These are phyloP conservation scores for Ptycholaimellus sp. DNA, from an alignment of 2,888 invertebrate genomes.

Conservation along the genomic window DNA sequence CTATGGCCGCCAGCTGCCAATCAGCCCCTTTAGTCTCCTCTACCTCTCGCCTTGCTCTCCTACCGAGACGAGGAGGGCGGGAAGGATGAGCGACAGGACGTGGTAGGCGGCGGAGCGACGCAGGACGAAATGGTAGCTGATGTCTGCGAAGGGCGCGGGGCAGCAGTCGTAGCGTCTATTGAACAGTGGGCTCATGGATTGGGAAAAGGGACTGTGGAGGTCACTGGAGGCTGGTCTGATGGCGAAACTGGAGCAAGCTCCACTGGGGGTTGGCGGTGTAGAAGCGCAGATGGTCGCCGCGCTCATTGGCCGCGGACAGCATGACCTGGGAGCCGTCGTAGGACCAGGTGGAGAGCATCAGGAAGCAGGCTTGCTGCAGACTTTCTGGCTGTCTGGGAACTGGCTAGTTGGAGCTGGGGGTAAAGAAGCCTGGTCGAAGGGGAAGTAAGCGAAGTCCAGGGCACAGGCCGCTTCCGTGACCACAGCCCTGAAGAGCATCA, in stretches of 20 bases:
- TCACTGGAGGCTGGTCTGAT: too few species aligned
- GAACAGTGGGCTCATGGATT: too few species aligned
- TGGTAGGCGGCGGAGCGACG: constrained; percentile 23
- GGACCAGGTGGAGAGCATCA: constrained; percentile 23
- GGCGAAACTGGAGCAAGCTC: constrained; percentile 1
- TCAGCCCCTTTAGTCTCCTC: too few species aligned
- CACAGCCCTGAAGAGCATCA: constrained; percentile 12
- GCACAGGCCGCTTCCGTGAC: constrained; percentile 22
- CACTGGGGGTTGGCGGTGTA: constrained; percentile 4
- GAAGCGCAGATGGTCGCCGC: constrained; percentile 8
- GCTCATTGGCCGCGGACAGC: constrained; percentile 13
- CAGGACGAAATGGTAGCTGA: constrained; percentile 22
- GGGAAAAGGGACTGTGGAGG: too few species aligned
- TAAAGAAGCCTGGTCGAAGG: constrained; percentile 13
- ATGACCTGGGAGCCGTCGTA: constrained; percentile 20
- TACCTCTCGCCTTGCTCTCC: too few species aligned
- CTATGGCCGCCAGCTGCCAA: too few species aligned
- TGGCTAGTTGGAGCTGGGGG: background rate
- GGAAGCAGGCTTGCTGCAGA: constrained; percentile 18
- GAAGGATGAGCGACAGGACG: constrained; percentile 8
- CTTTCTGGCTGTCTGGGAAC: constrained; percentile 1
- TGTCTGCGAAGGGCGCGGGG: constrained; percentile 20
- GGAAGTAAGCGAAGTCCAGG: constrained; percentile 17
- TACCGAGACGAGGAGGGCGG: too few species aligned
- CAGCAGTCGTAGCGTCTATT: constrained; percentile 21